Evolutionary conservation across 2,888 invertebrate genomes (phyloP), one percentile per base, ranked within the genome.

Genomic region (Timandra comae): DNA sequence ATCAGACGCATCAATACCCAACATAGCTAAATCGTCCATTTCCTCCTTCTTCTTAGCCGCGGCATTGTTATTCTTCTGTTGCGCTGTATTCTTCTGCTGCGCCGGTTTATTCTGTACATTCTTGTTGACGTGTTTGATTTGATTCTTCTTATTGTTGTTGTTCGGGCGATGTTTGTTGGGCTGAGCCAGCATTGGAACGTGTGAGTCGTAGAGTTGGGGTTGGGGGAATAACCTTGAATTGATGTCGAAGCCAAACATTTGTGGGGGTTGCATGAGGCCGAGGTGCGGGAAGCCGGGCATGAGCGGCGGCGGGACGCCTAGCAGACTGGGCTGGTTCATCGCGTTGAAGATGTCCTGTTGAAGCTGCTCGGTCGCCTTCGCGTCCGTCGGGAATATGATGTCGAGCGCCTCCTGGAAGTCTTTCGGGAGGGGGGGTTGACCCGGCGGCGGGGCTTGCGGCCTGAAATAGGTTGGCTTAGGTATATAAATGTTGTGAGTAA

Each of bases 1-100:
- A 63, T 96, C 95, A 19, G 91, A 91, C 4, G 92, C 94, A 61
- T 95, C 95, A 30, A 95, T 95, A 1, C 96, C 96, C 30, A 96
- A 81, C 92, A 96, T 90, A 2, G 93, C 93, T 38, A 95, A 72
- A 53, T 96, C 95, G 36, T 93, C 93, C 51, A 86, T 73, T 54
- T 87, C 91, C 61, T 75, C 87, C 70, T 63, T 85, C 73, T 82
- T 80, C 70, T 63, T 64, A 0, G 46, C 44, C 4, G 40, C 24
- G 3, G 43, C 45, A 0, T 49, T 56, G 6, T 56, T 60, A 5
- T 56, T 51, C 6, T 39, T 46, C 22, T 38, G 16, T 20, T 28
- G 23, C n/a, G 30, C 9, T 8, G 27, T 33, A 30, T 33, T 35
- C 21, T 35, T 26, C 26, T 2, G 12, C 16, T 8, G 30, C n/a